Base-by-base conservation (phyloP, 2,888 invertebrate genomes). In the Caenorhabditis auriculariae region DNA sequence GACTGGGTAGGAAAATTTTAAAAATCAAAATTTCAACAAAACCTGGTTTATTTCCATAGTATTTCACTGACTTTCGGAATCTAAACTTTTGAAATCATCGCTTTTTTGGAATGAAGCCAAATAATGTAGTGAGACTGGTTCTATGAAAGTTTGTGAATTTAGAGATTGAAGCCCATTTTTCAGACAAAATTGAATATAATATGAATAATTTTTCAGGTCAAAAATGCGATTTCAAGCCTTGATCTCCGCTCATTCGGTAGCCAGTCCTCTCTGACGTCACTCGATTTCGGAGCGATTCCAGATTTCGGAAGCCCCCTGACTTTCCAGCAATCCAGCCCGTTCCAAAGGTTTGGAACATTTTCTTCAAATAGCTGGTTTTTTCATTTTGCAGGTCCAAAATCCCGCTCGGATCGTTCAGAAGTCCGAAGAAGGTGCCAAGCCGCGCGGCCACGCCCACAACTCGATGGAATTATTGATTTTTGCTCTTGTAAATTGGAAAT, bases 231-330 rank as follows among this genome's bases (percentile, higher is more conserved):
- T 5, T 68, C 69, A 26, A 56, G 57, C 21, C 43, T 68, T n/a
- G 72, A 72, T 50, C 57, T 72, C 7, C 66, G 68, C 23, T 72
- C 69, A 0, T 72, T 63, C 37, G 70, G 70, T 21, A 62, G 62
- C 54, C 63, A 69, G 45, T 64, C 68, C 9, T 69, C 72, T 0
- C 47, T 69, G 17, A 38, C 53, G 3, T 72, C 72, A 1, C 38
- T 69, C 0, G 72, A 69, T 38, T 60, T 72, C 45, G 60, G 66
- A 4, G 66, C 63, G 0, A 48, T 64, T 26, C 60, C 63, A 17
- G 72, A 72, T 38, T 58, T 69, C 21, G 72, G 69, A 37, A 54
- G 59, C 28, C 69, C 72, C 1, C 53, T 69, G 35, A 46, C 69
- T 68, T 46, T 54, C 60, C 45, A 43, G 47, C 51, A 53, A 49